These are phyloP conservation scores for Phortica okadai DNA, from an alignment of 2,888 invertebrate genomes.

Conservation along the genomic window DNA sequence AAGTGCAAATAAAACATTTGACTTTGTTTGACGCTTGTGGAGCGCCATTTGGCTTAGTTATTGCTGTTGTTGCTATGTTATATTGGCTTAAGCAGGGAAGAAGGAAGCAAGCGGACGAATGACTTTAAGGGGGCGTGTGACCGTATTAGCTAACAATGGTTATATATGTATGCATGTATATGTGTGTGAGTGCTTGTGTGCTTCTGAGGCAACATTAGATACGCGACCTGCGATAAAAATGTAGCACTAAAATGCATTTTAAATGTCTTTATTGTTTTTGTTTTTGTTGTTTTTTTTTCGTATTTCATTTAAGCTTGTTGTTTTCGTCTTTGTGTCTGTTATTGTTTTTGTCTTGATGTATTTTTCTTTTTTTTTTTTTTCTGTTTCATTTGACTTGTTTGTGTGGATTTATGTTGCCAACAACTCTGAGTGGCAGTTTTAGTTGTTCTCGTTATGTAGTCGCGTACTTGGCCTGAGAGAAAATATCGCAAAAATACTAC, in stretches of 20 bases:
- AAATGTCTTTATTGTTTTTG: slow-evolving; percentile 11
- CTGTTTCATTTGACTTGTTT: not conserved
- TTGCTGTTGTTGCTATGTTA: slow-evolving; percentile 37
- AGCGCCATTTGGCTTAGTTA: not conserved
- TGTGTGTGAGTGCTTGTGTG: slow-evolving; percentile 14
- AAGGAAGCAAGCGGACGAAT: not conserved
- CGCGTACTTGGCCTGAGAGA: not conserved
- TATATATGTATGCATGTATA: slow-evolving; percentile 26
- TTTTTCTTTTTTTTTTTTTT: not conserved
- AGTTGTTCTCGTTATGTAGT: not conserved
- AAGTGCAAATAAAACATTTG: not conserved
- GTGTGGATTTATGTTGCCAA: not conserved
- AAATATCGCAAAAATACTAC: not conserved
- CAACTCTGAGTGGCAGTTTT: not conserved
- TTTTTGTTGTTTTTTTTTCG: not conserved
- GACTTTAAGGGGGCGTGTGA: not conserved
- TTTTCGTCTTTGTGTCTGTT: slow-evolving; percentile 11
- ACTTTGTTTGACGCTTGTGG: not conserved
- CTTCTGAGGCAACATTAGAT: not conserved
- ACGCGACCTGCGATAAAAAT: slow-evolving; percentile 18
- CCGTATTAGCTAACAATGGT: slow-evolving; percentile 38
- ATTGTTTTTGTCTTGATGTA: not conserved
- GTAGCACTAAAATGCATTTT: slow-evolving; percentile 9
- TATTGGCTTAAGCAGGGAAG: not conserved
- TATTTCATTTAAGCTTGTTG: not conserved